phyloP scores from a whole-genome alignment of 1,140 invertebrate species.

The Muscidifurax raptorellus region DNA sequence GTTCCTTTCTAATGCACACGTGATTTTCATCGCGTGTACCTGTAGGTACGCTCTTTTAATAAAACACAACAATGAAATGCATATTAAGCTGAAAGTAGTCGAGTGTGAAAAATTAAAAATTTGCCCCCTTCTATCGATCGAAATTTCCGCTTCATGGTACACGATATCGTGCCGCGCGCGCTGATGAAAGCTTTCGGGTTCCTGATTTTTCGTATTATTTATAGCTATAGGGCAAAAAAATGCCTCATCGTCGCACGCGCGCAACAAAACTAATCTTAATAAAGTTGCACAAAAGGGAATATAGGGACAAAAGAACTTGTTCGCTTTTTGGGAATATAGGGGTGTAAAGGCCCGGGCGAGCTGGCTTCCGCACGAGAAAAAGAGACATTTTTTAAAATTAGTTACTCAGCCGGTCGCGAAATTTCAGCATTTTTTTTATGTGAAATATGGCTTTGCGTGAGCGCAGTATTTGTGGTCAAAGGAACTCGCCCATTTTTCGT shows the following conservation, averaged over 20 bases:
- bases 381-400: conserved; percentile 36
- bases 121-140: background rate
- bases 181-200: background rate
- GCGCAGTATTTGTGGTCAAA: conserved; percentile 45
- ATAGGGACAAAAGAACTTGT: background rate
- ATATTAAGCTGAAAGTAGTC: background rate
- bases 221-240: no score
- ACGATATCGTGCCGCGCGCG: no score
- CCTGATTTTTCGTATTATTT: background rate
- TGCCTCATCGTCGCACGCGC: background rate
- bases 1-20: background rate
- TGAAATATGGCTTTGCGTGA: conserved; percentile 39
- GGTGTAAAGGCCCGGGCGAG: no score
- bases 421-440: conserved; percentile 43
- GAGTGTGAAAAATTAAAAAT: background rate
- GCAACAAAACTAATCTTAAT: conserved; percentile 20
- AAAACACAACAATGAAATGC: background rate
- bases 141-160: background rate
- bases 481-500: conserved; percentile 36
- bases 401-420: background rate
- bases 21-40: background rate
- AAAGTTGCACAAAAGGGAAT: conserved; percentile 13
- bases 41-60: no score
- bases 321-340: background rate
- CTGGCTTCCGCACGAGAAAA: background rate